A percentile compares a stretch with the other conserved stretches of the same genome.
phyloP scores from a whole-genome alignment of 1,140 invertebrate species.

The Microplitis mediator region DNA sequence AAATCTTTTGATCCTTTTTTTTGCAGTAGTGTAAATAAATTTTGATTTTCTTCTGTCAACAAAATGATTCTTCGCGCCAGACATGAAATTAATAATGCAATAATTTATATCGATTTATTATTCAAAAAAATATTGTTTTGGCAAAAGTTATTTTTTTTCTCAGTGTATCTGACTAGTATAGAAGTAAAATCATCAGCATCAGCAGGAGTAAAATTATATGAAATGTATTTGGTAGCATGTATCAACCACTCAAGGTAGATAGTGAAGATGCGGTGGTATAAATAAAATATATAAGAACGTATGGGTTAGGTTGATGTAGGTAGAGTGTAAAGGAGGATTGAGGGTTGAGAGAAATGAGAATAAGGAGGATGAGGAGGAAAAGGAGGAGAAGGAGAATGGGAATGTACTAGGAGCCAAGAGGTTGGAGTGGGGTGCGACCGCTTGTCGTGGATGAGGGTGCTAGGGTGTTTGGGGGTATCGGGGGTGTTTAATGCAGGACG shows the following conservation, averaged over 20 bases:
- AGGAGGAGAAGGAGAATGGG: constrained; percentile 28
- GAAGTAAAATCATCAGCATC: neutral
- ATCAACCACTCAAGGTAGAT: constrained; percentile 15
- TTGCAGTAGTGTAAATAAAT: too few relatives aligned
- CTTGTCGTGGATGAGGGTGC: constrained; percentile 56
- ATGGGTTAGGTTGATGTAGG: constrained; percentile 22
- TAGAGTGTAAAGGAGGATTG: constrained; percentile 21
- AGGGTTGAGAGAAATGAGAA: constrained; percentile 2
- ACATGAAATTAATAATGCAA: too few relatives aligned
- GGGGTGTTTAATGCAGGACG: constrained; percentile 61
- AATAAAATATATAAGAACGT: too few relatives aligned
- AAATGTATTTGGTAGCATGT: too few relatives aligned
- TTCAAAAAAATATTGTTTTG: too few relatives aligned
- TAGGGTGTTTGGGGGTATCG: constrained; percentile 57
- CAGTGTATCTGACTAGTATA: neutral
- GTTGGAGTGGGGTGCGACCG: constrained; percentile 53
- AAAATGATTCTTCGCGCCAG: too few relatives aligned
- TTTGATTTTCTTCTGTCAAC: too few relatives aligned
- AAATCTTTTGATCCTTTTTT: too few relatives aligned
- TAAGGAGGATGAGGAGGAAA: neutral
- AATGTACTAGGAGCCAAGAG: constrained; percentile 30
- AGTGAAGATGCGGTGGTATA: neutral
- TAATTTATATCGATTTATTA: too few relatives aligned
- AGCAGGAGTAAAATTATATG: too few relatives aligned
- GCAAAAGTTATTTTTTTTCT: too few relatives aligned